Evolutionary conservation across 1,140 invertebrate genomes (phyloP).

Genomic region (Lepeophtheirus salmonis): DNA sequence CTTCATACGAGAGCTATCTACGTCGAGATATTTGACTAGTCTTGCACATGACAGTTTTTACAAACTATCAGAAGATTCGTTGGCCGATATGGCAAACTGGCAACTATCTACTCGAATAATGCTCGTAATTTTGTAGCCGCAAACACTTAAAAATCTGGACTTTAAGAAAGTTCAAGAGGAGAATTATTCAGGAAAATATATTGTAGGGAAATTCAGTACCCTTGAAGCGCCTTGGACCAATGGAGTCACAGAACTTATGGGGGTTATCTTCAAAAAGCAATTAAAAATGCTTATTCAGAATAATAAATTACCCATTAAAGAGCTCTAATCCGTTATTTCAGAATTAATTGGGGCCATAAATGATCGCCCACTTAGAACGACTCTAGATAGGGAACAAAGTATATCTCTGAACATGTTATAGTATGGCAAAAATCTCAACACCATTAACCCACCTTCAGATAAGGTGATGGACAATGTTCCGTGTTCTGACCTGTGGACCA

Average conservation of each 20-base stretch:
- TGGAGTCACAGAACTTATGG: conserved; percentile 7
- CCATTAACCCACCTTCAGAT: background rate
- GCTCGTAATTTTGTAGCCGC: conserved; percentile 1
- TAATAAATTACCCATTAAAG: background rate
- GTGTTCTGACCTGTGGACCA: background rate
- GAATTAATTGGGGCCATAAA: background rate
- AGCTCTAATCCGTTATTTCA: background rate
- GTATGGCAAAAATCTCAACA: background rate
- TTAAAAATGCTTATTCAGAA: background rate
- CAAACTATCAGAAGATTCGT: conserved; percentile 1
- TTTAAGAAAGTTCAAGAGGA: background rate
- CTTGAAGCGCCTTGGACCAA: conserved; percentile 1
- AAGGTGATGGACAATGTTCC: background rate
- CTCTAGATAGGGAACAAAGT: background rate
- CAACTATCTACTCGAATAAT: conserved; percentile 2
- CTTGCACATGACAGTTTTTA: background rate
- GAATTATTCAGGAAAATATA: background rate
- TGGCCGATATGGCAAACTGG: background rate
- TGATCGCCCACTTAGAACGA: background rate
- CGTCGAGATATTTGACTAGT: too few species aligned
- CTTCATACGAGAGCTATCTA: too few species aligned
- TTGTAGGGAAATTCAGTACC: conserved; percentile 6
- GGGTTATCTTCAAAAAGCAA: conserved; percentile 2
- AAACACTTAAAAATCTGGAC: background rate
- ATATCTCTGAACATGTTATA: background rate